Evolutionary conservation across 1,140 invertebrate genomes (phyloP), one percentile per base, ranked within the genome.

Genomic region (Brachionus rotundiformis): DNA sequence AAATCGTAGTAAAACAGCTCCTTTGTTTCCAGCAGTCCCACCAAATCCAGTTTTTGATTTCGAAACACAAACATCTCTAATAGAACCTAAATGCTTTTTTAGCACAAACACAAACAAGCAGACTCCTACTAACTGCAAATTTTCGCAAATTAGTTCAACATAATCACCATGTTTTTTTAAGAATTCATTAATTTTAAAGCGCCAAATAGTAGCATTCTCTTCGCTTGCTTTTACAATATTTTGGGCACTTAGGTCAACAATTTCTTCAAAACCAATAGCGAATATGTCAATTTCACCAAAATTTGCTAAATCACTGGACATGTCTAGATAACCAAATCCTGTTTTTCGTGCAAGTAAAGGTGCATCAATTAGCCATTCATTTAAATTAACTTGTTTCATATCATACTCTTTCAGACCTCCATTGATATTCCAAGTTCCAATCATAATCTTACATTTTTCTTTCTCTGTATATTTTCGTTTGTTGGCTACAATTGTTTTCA

Each of bases 401-500:
- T 75, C 68, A 29, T 49, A 82, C 25, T 97, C 85, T 96, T 98
- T 95, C 88, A 98, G 98, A 25, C 97, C 97, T 39, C 98, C 98
- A 89, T 99, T 99, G 0, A 99, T 97, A 89, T 99, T 99, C 88
- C 98, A 99, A 1, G 98, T 99, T 10, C 94, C 96, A 65, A 97
- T 92, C 76, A 93, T 92, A 3, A 99, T 91, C 39, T 93, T 89
- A 1, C 97, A 88, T 82, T 90, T 91, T 41, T 91, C 90, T 0
- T 92, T 90, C 68, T 90, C 90, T 0, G 94, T 93, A 85, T 93
- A 98, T 85, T 98, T 95, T 82, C 90, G 90, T 83, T 93, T 92
- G 29, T 93, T 90, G 83, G 93, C 83, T 33, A 90, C 87, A 82
- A 91, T 85, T 11, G 84, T 84, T 47, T 87, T 84, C 13, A 91